Percentiles rank a stretch among this genome's conserved stretches.
These are phyloP conservation scores for Sitta carolinensis DNA, from an alignment of 2,797 vertebrate species.

Conservation along the genomic window DNA sequence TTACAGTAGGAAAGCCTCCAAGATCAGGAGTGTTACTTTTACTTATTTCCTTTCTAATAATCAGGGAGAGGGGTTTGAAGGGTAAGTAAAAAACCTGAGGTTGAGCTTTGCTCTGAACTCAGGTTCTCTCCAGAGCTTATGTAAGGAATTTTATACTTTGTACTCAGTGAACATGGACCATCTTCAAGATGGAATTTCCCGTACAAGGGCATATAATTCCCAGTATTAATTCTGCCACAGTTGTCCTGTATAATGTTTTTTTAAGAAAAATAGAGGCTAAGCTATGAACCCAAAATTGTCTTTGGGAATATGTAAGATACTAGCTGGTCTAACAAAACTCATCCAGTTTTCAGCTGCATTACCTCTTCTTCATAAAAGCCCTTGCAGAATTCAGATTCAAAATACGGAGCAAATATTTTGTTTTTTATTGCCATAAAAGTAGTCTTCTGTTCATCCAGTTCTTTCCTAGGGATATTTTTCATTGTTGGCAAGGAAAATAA, in stretches of 20 bases:
- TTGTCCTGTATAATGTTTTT: neutral
- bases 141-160: neutral
- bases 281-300: neutral
- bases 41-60: neutral
- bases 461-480: slow-evolving; percentile 71
- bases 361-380: slow-evolving; percentile 68
- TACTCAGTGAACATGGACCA: neutral
- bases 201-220: neutral
- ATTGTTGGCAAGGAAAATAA: neutral
- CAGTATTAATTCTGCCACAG: neutral
- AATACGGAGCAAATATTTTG: slow-evolving; percentile 80
- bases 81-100: neutral
- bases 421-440: slow-evolving; percentile 73
- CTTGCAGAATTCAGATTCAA: slow-evolving; percentile 78
- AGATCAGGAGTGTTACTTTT: neutral
- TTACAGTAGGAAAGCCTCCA: neutral
- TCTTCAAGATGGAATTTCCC: neutral
- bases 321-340: neutral
- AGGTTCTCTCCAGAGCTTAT: neutral
- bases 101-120: neutral
- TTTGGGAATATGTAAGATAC: neutral
- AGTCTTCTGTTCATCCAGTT: slow-evolving; percentile 71
- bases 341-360: slow-evolving; percentile 1
- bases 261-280: neutral
- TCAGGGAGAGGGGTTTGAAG: neutral